phyloP scores from a whole-genome alignment of 2,888 invertebrate genomes.

The Limnephilus marmoratus region DNA sequence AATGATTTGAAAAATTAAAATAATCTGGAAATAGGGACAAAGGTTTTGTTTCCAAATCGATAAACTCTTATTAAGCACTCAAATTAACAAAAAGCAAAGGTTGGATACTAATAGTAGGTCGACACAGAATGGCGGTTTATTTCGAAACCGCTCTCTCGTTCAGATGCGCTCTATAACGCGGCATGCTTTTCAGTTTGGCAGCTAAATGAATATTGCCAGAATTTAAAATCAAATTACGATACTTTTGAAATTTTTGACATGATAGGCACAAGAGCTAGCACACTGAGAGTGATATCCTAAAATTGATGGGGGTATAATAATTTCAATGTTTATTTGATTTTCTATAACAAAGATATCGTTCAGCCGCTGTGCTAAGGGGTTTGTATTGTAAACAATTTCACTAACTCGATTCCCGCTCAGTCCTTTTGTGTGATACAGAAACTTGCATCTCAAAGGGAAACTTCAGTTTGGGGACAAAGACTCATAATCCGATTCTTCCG shows the following conservation, averaged over 20 bases:
- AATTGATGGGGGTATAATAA: background rate
- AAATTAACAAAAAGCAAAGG: too few species aligned
- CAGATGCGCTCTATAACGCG: too few species aligned
- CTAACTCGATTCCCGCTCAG: constrained; percentile 34
- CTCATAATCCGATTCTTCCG: constrained; percentile 27
- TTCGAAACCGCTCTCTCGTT: too few species aligned
- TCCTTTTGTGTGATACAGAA: constrained; percentile 37
- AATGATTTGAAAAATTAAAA: too few species aligned
- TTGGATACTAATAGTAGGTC: too few species aligned
- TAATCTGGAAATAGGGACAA: too few species aligned
- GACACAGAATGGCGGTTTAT: too few species aligned
- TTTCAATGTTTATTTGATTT: background rate
- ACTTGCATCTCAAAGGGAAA: constrained; percentile 38
- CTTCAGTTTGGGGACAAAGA: constrained; percentile 23
- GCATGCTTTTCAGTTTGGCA: too few species aligned
- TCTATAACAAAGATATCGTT: background rate
- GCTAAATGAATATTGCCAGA: too few species aligned
- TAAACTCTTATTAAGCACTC: too few species aligned
- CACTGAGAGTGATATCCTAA: background rate
- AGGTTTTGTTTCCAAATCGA: too few species aligned
- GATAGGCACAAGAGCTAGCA: background rate
- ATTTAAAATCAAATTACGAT: too few species aligned
- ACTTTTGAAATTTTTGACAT: background rate
- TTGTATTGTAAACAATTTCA: constrained; percentile 31
- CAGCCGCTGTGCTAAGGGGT: constrained; percentile 1